Evolutionary conservation across 2,113 vertebrate species (phyloP).

Genomic region (Bothrops jararaca): DNA sequence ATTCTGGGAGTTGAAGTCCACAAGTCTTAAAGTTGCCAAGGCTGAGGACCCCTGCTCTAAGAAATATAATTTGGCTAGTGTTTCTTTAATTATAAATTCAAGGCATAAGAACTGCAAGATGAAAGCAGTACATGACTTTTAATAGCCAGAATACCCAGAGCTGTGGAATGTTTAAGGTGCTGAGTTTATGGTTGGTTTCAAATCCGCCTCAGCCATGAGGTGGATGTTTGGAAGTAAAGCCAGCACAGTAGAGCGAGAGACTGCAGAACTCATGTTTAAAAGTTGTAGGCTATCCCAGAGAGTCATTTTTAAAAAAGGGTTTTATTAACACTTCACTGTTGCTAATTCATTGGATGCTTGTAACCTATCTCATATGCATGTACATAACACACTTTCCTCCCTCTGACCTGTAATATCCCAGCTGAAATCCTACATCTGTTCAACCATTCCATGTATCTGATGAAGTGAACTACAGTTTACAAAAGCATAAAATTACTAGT

Average conservation of each 20-base stretch:
- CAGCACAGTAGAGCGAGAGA: background rate
- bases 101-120: background rate
- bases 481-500: background rate
- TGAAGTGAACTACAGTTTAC: background rate
- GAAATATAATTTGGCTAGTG: background rate
- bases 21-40: no score
- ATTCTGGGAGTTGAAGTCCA: no score
- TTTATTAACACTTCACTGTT: background rate
- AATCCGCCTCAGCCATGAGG: background rate
- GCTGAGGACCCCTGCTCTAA: background rate
- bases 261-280: background rate
- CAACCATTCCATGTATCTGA: background rate
- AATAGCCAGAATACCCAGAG: background rate
- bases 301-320: background rate
- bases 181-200: background rate
- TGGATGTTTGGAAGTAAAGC: background rate
- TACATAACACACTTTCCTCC: background rate
- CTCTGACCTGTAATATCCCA: background rate
- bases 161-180: background rate
- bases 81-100: rapidly evolving
- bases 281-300: background rate
- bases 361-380: background rate
- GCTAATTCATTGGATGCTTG: background rate
- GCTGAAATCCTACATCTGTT: background rate
- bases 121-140: background rate